A percentile compares a stretch with the other conserved stretches of the same genome.
These are phyloP conservation scores for Gorsachius goisagi DNA, from an alignment of 2,113 vertebrate species.

Conservation along the genomic window DNA sequence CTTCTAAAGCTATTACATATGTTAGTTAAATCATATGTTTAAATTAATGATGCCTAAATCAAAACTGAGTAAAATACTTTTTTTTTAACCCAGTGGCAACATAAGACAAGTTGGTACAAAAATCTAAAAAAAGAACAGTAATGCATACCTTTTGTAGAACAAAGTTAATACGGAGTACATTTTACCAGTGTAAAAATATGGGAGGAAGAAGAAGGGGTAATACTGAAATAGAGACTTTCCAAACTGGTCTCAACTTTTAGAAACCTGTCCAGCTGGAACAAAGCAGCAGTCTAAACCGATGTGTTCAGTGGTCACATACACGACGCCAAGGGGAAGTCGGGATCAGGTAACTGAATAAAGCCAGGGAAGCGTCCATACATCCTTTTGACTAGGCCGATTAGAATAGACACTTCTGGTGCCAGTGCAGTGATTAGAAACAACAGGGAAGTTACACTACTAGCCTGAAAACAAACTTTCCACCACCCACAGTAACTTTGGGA, in stretches of 20 bases:
- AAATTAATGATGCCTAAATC: background rate
- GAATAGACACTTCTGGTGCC: background rate
- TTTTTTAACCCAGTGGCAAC: background rate
- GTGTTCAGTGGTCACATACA: background rate
- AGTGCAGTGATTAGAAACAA: background rate
- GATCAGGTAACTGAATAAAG: background rate
- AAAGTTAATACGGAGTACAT: background rate
- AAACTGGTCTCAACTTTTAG: background rate
- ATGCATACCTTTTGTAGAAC: background rate
- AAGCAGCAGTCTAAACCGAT: background rate
- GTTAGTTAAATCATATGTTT: background rate
- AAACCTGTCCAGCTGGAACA: background rate
- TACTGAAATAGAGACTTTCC: background rate
- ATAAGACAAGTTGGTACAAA: background rate
- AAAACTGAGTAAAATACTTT: background rate
- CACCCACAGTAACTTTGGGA: background rate
- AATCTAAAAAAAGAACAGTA: background rate
- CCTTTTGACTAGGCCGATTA: accelerated
- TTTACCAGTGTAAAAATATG: background rate
- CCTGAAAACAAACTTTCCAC: background rate
- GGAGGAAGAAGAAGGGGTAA: background rate
- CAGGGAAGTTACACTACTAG: background rate
- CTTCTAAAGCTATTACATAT: background rate
- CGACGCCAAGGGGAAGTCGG: accelerated
- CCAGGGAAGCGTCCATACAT: background rate